Percentiles rank a stretch among this genome's conserved stretches.
Evolutionary conservation across 64 coral and sea anemone species (phyloP).

Genomic region (Exaiptasia diaphana): DNA sequence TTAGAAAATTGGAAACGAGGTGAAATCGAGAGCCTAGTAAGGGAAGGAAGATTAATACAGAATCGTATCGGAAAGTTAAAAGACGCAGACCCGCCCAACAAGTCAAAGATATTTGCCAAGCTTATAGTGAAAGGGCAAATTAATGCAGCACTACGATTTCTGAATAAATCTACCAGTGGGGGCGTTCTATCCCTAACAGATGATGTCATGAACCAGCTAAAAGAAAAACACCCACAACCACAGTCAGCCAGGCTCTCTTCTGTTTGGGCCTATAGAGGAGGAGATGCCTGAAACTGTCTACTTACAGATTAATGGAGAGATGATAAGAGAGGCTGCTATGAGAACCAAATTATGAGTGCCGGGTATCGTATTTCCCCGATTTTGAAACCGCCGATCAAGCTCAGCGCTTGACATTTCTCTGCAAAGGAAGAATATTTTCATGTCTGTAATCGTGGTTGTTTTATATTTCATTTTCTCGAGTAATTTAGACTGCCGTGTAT

Average conservation of each 20-base stretch:
- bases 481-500: no score
- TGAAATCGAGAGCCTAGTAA: slow-evolving; percentile 13
- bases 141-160: background rate
- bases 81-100: background rate
- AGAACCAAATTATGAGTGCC: no score
- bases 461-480: no score
- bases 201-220: background rate
- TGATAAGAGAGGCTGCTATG: no score
- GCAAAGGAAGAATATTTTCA: no score
- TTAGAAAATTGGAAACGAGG: background rate
- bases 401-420: no score
- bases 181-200: background rate
- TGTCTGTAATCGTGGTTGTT: no score
- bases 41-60: slow-evolving; percentile 24
- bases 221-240: background rate
- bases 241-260: background rate
- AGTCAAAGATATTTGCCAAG: background rate
- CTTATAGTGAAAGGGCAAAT: background rate
- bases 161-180: background rate
- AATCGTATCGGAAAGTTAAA: slow-evolving; percentile 27
- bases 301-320: background rate
- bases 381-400: no score
- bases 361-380: no score
- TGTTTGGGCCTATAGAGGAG: background rate
- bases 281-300: background rate